Evolutionary conservation across 2,113 vertebrate species (phyloP).

Genomic region (Falcunculus frontatus): DNA sequence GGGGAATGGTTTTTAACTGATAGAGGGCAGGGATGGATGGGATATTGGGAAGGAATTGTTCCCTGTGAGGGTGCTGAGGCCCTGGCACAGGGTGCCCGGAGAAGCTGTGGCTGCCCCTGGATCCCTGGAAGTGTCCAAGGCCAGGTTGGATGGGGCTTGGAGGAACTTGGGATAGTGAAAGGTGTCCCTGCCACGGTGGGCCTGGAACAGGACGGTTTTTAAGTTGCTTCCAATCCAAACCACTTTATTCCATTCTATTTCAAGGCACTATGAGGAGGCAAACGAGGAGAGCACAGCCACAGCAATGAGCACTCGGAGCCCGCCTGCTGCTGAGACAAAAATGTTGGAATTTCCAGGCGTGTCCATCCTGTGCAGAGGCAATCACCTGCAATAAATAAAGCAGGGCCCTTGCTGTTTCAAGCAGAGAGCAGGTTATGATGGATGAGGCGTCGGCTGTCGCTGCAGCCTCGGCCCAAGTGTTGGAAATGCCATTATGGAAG

Average conservation of each 20-base stretch:
- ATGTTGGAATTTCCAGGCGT: not conserved
- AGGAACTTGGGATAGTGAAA: rapidly evolving
- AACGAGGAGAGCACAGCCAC: rapidly evolving
- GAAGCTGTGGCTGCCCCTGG: not conserved
- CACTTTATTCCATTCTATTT: not conserved
- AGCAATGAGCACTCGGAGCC: not conserved
- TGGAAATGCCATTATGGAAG: constrained; percentile 23
- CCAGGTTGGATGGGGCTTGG: not conserved
- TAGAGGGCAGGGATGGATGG: rapidly evolving
- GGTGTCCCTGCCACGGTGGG: not conserved
- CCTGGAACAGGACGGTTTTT: not conserved
- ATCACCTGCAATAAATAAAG: not conserved
- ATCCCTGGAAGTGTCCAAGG: not conserved
- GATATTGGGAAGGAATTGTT: not conserved
- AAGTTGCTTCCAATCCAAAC: not conserved
- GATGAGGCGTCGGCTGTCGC: not conserved
- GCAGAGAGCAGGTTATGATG: constrained; percentile 4
- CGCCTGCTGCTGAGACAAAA: not conserved
- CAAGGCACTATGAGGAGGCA: not conserved
- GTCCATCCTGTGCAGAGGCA: not conserved
- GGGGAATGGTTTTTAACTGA: rapidly evolving
- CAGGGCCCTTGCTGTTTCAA: not conserved
- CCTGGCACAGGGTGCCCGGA: not conserved
- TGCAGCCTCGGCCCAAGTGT: not conserved
- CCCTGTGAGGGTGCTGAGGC: rapidly evolving